Evolutionary conservation across 2,113 vertebrate species (phyloP), one percentile per base, ranked within the genome.

Genomic region (Phyllostomus hastatus): DNA sequence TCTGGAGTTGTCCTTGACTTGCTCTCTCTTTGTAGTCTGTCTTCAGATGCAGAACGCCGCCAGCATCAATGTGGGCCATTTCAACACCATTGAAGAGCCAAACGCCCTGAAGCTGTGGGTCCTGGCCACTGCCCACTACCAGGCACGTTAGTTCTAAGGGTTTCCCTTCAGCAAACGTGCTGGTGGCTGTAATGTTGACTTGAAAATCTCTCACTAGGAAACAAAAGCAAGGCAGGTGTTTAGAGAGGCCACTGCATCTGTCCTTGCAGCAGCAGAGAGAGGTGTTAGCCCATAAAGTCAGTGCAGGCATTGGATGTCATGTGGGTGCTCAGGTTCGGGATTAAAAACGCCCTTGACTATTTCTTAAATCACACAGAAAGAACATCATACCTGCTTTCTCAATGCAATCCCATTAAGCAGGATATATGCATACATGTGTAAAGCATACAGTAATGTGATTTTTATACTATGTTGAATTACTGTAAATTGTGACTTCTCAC

Each of bases 31-130:
- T n/a, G 35, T 99, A 98, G 43, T 97, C 76, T 0, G 96, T 72
- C 31, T 95, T 81, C 97, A 97, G 97, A 0, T 33, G 57, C 96
- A 98, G 90, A 9, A 99, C 88, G 0, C 99, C 99, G 0, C 87
- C 96, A 0, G 98, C 98, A 52, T 99, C 98, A 1, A 99, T 54
- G 3, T 7, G 95, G 24, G 98, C 99, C 91, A 99, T 54, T 95
- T 98, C 97, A 4, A 12, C 2, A 0, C 72, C 48, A 0, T 92
- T 93, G 64, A 97, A 98, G 41, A 99, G 94, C 99, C 99, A 99
- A 46, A 96, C 35, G 22, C 99, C 96, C 9, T 98, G 96, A 73
- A 99, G 99, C 78, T 98, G 98, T 73, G 87, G 98, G 73, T 94
- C 89, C 14, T 61, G 76, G 61, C 94, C 92, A 2, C 98, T 81